These are phyloP conservation scores for Ursus arctos DNA, from an alignment of 2,113 vertebrate species.

Conservation along the genomic window DNA sequence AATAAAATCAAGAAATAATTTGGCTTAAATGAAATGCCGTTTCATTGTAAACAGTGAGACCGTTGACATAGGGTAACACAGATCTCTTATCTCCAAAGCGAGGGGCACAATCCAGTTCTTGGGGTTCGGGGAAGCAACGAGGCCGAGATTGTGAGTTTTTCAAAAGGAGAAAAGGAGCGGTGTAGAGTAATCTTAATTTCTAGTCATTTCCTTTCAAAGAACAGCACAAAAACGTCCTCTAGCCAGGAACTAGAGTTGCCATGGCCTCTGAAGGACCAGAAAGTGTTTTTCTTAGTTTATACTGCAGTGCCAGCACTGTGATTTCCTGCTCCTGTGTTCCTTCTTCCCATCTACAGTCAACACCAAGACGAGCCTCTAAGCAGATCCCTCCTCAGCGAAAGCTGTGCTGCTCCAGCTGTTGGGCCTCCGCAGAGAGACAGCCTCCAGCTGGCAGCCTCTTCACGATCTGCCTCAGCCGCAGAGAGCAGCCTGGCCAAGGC, in stretches of 20 bases:
- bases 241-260: not conserved
- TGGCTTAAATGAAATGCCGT: not conserved
- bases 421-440: not conserved
- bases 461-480: not conserved
- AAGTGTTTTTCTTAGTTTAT: conserved; percentile 9
- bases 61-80: not conserved
- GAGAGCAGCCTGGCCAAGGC: conserved; percentile 1
- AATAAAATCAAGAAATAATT: conserved; percentile 40
- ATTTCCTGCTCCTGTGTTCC: conserved; percentile 25
- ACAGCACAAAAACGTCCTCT: not conserved
- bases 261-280: not conserved
- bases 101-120: not conserved
- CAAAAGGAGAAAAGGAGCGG: not conserved
- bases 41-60: not conserved
- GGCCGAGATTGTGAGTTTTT: not conserved
- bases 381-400: not conserved
- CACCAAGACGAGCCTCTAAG: not conserved
- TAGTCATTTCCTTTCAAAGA: not conserved
- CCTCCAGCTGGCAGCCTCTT: not conserved
- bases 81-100: not conserved
- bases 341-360: not conserved
- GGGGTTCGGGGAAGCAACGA: not conserved
- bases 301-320: not conserved
- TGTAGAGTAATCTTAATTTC: not conserved
- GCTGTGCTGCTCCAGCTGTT: not conserved